These are phyloP conservation scores for Nyctibius grandis DNA, from an alignment of 2,797 vertebrate species.

Conservation along the genomic window DNA sequence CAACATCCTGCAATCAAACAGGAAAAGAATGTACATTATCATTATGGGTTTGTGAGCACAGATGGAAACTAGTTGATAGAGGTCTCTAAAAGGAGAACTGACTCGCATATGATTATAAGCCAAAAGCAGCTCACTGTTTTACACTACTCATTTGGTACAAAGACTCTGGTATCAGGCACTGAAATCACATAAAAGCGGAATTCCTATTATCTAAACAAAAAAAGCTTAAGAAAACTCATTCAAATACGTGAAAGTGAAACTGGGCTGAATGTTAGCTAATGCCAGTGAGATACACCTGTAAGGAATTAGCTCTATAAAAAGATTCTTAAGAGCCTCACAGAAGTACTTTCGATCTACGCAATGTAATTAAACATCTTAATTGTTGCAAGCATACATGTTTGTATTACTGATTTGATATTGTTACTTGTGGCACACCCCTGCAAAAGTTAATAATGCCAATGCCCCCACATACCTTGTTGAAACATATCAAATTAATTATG, in stretches of 20 bases:
- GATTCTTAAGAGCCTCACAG: neutral
- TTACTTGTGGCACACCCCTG: neutral
- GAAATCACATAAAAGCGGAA: neutral
- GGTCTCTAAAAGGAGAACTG: neutral
- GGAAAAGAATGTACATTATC: neutral
- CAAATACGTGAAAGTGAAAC: neutral
- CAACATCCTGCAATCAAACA: slow-evolving; percentile 79
- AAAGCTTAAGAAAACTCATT: neutral
- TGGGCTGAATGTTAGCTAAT: neutral
- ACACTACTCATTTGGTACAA: neutral
- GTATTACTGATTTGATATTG: neutral
- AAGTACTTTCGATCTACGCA: neutral
- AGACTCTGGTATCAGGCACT: neutral
- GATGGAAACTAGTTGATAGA: neutral
- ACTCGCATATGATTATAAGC: rapidly evolving
- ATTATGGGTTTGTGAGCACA: neutral
- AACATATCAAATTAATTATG: neutral
- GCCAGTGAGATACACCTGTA: neutral
- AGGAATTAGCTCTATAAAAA: neutral
- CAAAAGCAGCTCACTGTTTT: neutral
- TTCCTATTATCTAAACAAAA: neutral
- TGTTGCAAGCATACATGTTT: neutral
- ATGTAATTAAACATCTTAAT: neutral
- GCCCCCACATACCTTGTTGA: neutral
- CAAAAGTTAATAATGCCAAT: neutral